Evolutionary conservation across 2,888 invertebrate species (phyloP).

Genomic region (Leptinotarsa rubiginosa): DNA sequence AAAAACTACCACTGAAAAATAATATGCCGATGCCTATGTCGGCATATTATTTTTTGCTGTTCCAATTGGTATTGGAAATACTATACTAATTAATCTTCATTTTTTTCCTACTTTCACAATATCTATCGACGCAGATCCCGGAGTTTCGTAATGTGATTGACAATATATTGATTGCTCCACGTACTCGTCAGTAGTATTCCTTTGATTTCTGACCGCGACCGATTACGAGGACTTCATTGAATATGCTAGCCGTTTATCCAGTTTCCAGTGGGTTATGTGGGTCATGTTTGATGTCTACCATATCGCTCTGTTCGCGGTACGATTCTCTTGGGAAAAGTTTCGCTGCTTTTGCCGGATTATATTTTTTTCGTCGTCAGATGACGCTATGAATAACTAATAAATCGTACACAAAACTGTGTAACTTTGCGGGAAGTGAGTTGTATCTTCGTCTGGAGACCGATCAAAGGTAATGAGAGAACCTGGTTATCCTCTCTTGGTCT

Average conservation of each 20-base stretch:
- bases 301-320: not conserved
- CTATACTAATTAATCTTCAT: too few relatives aligned
- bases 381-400: not conserved
- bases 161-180: not conserved
- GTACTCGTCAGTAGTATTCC: not conserved
- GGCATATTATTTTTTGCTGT: too few relatives aligned
- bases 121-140: too few relatives aligned
- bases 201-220: not conserved
- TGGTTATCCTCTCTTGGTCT: not conserved
- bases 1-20: too few relatives aligned
- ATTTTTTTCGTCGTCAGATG: not conserved
- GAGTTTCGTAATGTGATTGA: too few relatives aligned
- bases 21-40: too few relatives aligned
- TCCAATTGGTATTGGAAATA: too few relatives aligned
- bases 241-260: conserved; percentile 7
- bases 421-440: not conserved
- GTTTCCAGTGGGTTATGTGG: conserved; percentile 26
- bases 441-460: not conserved
- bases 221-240: conserved; percentile 2
- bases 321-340: conserved; percentile 9
- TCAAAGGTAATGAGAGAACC: not conserved
- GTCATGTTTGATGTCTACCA: conserved; percentile 22
- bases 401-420: not conserved
- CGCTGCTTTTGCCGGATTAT: not conserved
- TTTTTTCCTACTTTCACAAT: too few relatives aligned